These are phyloP conservation scores for Zygothrica quintamaculata DNA, from an alignment of 2,888 invertebrate genomes.

Conservation along the genomic window DNA sequence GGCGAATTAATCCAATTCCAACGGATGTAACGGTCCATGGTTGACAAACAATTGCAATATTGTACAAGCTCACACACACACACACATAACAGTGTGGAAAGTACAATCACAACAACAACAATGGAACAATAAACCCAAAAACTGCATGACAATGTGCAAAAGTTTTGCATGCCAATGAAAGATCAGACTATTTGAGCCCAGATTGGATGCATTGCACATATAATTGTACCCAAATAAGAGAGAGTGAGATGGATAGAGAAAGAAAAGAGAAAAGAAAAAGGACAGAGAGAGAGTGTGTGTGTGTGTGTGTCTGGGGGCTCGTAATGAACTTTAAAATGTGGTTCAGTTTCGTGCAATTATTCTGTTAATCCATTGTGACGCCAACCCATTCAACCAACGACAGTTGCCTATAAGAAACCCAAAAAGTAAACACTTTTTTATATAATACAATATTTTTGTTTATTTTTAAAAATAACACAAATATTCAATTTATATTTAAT, in stretches of 20 bases:
- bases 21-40: slow-evolving; percentile 83
- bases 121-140: slow-evolving; percentile 10
- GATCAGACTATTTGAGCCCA: slow-evolving; percentile 29
- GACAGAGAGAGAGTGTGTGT: background rate
- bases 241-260: slow-evolving; percentile 2
- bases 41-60: slow-evolving; percentile 80
- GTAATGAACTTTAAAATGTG: slow-evolving; percentile 33
- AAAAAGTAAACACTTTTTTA: no score
- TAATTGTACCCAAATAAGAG: slow-evolving; percentile 15
- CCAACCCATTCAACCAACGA: slow-evolving; percentile 10
- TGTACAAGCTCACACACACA: slow-evolving; percentile 32
- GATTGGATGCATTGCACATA: slow-evolving; percentile 37
- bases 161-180: slow-evolving; percentile 48
- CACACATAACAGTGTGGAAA: slow-evolving; percentile 22
- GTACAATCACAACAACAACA: slow-evolving; percentile 10
- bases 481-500: no score
- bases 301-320: background rate
- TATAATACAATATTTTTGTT: background rate
- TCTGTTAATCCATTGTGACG: slow-evolving; percentile 76
- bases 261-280: background rate
- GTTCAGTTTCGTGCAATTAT: slow-evolving; percentile 61
- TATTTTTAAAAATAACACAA: no score
- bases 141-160: slow-evolving; percentile 70
- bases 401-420: no score
- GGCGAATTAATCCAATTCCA: slow-evolving; percentile 75